A percentile compares a stretch with the other conserved stretches of the same genome.
Evolutionary conservation across 2,888 invertebrate species (phyloP).

Genomic region (Capitulum mitella): DNA sequence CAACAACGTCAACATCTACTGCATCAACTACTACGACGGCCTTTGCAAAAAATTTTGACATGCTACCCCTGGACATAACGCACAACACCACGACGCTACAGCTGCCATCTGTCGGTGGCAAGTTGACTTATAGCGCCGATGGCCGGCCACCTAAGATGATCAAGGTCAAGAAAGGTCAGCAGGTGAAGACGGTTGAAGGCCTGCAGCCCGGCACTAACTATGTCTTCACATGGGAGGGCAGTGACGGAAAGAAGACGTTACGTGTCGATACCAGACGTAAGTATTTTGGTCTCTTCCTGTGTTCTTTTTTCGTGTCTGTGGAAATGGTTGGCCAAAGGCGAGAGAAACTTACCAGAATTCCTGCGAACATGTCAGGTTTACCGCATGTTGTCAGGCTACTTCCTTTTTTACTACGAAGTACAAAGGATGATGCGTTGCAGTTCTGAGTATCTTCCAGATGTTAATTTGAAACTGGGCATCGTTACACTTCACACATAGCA

Average conservation of each 20-base stretch:
- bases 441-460: too few relatives aligned
- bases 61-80: conserved; percentile 6
- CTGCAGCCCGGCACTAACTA: conserved; percentile 6
- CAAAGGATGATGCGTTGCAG: too few relatives aligned
- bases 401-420: too few relatives aligned
- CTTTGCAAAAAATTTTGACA: background rate
- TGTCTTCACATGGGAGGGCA: background rate
- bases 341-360: too few relatives aligned
- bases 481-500: too few relatives aligned
- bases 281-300: background rate
- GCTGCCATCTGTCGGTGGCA: conserved; percentile 11
- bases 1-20: background rate
- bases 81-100: conserved; percentile 6
- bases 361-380: too few relatives aligned
- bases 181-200: background rate
- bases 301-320: too few relatives aligned
- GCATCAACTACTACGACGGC: background rate
- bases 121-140: background rate
- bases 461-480: too few relatives aligned
- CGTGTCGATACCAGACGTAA: background rate
- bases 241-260: background rate
- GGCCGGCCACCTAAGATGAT: background rate
- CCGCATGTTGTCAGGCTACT: too few relatives aligned
- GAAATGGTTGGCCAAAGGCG: too few relatives aligned
- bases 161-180: background rate